Evolutionary conservation across 2,888 invertebrate genomes (phyloP).

Genomic region (Patella ulyssiponensis): DNA sequence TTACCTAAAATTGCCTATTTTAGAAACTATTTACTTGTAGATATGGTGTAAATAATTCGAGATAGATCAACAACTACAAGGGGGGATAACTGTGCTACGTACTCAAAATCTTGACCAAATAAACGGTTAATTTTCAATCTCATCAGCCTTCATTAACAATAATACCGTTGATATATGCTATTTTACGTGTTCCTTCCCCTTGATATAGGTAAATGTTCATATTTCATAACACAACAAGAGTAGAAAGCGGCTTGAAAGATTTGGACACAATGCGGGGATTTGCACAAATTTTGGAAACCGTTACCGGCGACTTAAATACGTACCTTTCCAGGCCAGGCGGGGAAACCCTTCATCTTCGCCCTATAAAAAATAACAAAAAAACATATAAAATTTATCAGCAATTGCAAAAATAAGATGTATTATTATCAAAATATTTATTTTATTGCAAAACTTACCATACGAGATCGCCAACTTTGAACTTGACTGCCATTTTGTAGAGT

Average conservation of each 20-base stretch:
- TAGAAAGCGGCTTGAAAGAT: background rate
- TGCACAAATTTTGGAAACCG: slow-evolving; percentile 4
- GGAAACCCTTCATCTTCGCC: slow-evolving; percentile 98
- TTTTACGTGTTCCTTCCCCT: too few species aligned
- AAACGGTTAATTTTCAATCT: too few species aligned
- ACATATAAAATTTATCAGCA: background rate
- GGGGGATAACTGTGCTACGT: slow-evolving; percentile 26
- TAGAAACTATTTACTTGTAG: too few species aligned
- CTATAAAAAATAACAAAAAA: slow-evolving; percentile 76
- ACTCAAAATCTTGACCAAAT: background rate
- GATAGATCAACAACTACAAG: background rate
- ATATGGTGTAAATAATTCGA: too few species aligned
- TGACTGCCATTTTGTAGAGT: slow-evolving; percentile 75
- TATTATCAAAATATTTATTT: background rate
- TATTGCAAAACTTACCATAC: slow-evolving; percentile 77
- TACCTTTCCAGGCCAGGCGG: slow-evolving; percentile 97
- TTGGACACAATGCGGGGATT: background rate
- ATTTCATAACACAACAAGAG: too few species aligned
- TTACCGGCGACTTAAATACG: slow-evolving; percentile 71
- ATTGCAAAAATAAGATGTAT: too few species aligned
- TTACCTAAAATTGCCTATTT: background rate
- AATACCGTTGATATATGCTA: too few species aligned
- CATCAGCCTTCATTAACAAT: too few species aligned
- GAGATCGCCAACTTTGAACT: slow-evolving; percentile 79
- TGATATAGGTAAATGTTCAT: too few species aligned